Conservation (phyloP, 2,797 vertebrate species). For the Esox lucius region DNA sequence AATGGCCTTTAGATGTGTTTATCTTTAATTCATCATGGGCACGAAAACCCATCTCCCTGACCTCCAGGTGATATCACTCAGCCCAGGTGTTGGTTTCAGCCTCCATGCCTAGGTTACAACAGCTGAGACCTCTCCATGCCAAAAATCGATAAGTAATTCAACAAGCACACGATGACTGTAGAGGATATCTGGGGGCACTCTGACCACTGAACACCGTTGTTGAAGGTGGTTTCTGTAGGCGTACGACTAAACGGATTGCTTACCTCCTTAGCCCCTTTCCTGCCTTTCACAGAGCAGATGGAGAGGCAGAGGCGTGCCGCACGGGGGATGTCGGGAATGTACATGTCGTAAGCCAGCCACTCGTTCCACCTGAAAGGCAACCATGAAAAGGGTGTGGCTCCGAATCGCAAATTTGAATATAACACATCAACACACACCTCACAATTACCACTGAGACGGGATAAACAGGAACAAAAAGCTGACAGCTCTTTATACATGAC, state of each 20-base stretch:
- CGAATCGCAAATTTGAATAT: neutral
- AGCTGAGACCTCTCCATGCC: constrained; percentile 29
- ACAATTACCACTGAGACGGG: neutral
- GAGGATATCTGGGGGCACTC: neutral
- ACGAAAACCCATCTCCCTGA: constrained; percentile 65
- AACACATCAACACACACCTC: neutral
- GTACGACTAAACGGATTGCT: neutral
- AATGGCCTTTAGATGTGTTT: constrained; percentile 45
- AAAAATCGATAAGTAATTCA: constrained; percentile 5
- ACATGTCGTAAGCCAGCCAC: constrained; percentile 95
- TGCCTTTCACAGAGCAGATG: constrained; percentile 96
- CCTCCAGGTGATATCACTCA: constrained; percentile 42
- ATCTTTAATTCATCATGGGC: constrained; percentile 70
- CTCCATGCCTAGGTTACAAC: constrained; percentile 59
- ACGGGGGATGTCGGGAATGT: constrained; percentile 92
- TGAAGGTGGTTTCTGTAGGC: neutral
- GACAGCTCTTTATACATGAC: neutral
- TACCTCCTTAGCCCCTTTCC: constrained; percentile 97
- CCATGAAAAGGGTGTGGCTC: neutral
- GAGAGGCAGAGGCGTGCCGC: constrained; percentile 95
- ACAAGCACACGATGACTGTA: neutral
- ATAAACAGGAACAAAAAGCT: neutral
- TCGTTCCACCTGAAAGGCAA: constrained; percentile 86
- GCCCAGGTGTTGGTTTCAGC: constrained; percentile 62
- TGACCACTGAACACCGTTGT: neutral